Base-by-base conservation (phyloP, 2,888 invertebrate species). In the Mythimna impura region DNA sequence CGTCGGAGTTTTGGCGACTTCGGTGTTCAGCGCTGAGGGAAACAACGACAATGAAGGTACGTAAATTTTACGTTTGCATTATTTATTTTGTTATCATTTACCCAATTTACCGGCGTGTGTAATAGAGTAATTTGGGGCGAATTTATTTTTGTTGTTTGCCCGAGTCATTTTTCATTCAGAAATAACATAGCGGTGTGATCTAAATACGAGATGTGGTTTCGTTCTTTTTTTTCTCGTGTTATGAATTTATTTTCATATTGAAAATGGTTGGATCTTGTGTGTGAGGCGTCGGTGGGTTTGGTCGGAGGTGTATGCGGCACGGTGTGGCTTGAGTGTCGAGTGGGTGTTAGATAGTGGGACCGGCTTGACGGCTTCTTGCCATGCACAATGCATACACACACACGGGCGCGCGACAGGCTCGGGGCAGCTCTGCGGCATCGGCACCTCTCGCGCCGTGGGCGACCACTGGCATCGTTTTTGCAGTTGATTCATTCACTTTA, bases 21-120 rank as follows among this genome's bases (percentile, higher is more conserved):
- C 94, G 91, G 94, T 94, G 89, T 93, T 91, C 90, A 92, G 92
- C 90, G 93, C 92, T 84, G 93, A 93, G 81, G 92, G 93, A 94
- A 96, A 95, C 94, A 93, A 93, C 95, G 95, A 95, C 93, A 96
- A 96, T 95, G 96, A 96, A 96, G 96, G 96, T 96, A 92, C 88
- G 89, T 83, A 87, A 88, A 89, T 88, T 90, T 89, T 89, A 87
- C 84, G 82, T 83, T 72, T 85, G 80, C 78, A 78, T 87, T 93
- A 92, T 92, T 92, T 93, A 93, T 92, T 92, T 92, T 91, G 88
- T 90, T 91, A 89, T 87, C 85, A 85, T 83, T 85, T 86, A 86
- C 77, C 68, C 70, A 78, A 73, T 74, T 85, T 82, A 82, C 85
- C 86, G 85, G 86, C 40, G 81, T 80, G 78, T 72, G 62, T 83